These are phyloP conservation scores for Nomada lathburiana DNA, from an alignment of 2,888 invertebrate species.

Conservation along the genomic window DNA sequence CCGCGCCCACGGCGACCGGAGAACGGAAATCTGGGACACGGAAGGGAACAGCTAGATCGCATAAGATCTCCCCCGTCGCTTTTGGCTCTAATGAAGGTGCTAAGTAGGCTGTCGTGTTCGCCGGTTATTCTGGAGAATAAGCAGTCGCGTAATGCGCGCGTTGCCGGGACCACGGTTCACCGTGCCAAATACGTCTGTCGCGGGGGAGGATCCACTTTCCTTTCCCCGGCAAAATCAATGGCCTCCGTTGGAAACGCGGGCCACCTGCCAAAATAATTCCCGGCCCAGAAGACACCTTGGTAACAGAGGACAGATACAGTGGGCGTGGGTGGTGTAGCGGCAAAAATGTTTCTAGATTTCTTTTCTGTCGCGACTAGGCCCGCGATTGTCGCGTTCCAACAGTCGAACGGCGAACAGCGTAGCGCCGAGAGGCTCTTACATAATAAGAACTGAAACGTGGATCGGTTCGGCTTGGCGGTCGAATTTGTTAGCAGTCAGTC, in stretches of 20 bases:
- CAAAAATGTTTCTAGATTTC: conserved; percentile 20
- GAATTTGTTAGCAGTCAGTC: conserved; percentile 2
- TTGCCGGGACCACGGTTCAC: background rate
- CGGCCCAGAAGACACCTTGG: conserved; percentile 42
- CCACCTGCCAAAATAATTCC: conserved; percentile 69
- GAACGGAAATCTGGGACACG: conserved; percentile 30
- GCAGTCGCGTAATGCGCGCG: background rate
- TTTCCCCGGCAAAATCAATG: conserved; percentile 66
- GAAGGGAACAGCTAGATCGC: background rate
- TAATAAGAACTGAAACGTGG: conserved; percentile 30
- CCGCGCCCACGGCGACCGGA: conserved; percentile 27
- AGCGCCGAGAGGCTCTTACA: conserved; percentile 4
- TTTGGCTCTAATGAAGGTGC: conserved; percentile 37
- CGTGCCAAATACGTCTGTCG: conserved; percentile 43
- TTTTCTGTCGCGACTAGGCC: conserved; percentile 4
- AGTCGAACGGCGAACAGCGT: conserved; percentile 19
- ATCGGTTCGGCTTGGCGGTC: conserved; percentile 27
- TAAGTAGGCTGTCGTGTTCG: conserved; percentile 37
- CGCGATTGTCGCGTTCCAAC: conserved; percentile 22
- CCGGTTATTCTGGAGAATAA: background rate
- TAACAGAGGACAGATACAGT: conserved; percentile 28
- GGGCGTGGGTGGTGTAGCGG: background rate
- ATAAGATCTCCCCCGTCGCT: conserved; percentile 11
- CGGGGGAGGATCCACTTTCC: conserved; percentile 51
- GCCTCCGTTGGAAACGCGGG: conserved; percentile 45